A percentile compares a stretch with the other conserved stretches of the same genome.
phyloP scores from a whole-genome alignment of 2,888 invertebrate genomes.

The Ypsolopha scabrella region DNA sequence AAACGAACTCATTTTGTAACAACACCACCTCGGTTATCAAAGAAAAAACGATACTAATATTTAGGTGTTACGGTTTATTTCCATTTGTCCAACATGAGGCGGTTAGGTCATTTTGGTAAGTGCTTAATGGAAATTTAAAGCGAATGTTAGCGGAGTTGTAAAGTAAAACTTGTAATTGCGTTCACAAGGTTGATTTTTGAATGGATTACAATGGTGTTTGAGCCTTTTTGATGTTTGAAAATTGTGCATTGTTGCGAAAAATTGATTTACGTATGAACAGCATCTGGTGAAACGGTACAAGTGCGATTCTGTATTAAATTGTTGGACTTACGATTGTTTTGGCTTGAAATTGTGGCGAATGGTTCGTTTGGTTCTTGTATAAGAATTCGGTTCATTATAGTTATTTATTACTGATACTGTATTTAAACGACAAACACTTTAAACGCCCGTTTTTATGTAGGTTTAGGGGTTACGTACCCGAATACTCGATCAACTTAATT shows the following conservation, averaged over 20 bases:
- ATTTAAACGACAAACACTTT: no score
- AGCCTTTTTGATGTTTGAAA: constrained; percentile 9
- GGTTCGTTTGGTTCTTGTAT: no score
- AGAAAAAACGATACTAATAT: not conserved
- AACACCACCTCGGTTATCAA: no score
- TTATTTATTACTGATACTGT: no score
- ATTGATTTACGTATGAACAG: constrained; percentile 57
- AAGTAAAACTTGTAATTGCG: not conserved
- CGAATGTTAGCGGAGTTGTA: not conserved
- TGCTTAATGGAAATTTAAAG: not conserved
- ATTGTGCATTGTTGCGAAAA: constrained; percentile 53
- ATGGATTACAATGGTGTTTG: constrained; percentile 10
- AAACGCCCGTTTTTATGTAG: no score
- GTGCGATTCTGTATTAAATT: not conserved
- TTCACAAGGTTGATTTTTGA: constrained; percentile 13
- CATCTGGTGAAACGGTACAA: constrained; percentile 39
- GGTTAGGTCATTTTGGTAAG: not conserved
- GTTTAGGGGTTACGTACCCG: no score
- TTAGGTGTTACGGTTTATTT: not conserved
- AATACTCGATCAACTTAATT: no score
- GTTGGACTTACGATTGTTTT: no score
- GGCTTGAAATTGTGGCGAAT: no score
- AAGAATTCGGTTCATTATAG: no score
- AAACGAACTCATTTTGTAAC: constrained; percentile 8
- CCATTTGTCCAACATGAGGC: not conserved